Conservation (phyloP, 2,113 vertebrate genomes). For the Xiphophorus couchianus region DNA sequence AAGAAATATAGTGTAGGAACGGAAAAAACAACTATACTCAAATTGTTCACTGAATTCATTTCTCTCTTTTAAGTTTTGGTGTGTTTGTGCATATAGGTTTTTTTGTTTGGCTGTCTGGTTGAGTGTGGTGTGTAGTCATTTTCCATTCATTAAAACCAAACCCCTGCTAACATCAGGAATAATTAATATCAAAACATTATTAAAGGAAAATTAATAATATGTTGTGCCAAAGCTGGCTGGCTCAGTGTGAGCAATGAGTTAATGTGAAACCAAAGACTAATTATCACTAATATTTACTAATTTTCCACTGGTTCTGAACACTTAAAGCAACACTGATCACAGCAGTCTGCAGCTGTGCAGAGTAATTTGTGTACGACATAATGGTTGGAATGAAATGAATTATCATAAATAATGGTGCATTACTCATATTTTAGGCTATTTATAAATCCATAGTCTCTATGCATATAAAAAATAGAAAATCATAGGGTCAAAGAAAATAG, state of each 20-base stretch:
- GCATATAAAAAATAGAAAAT: too few species aligned
- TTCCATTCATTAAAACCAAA: constrained; percentile 26
- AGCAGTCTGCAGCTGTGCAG: constrained; percentile 40
- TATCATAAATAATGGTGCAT: not conserved
- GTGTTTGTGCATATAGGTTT: not conserved
- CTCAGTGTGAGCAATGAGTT: constrained; percentile 46
- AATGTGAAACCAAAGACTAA: constrained; percentile 51
- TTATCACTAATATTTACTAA: constrained; percentile 45
- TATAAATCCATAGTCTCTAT: too few species aligned
- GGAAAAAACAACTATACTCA: not conserved
- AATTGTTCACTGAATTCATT: not conserved
- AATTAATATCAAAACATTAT: constrained; percentile 56
- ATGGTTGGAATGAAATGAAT: constrained; percentile 25
- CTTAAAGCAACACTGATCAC: constrained; percentile 39
- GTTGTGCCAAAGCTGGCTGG: constrained; percentile 40
- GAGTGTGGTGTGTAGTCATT: constrained; percentile 7
- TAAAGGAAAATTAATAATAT: constrained; percentile 37
- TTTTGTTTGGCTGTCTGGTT: constrained; percentile 13
- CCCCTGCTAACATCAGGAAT: constrained; percentile 35
- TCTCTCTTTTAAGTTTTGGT: not conserved
- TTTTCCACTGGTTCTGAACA: constrained; percentile 37
- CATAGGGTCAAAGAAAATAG: too few species aligned
- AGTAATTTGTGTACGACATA: constrained; percentile 25
- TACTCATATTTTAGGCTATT: constrained; percentile 16
- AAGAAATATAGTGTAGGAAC: not conserved